These are phyloP conservation scores for Trypoxylus dichotomus DNA, from an alignment of 1,140 invertebrate genomes.

Conservation along the genomic window DNA sequence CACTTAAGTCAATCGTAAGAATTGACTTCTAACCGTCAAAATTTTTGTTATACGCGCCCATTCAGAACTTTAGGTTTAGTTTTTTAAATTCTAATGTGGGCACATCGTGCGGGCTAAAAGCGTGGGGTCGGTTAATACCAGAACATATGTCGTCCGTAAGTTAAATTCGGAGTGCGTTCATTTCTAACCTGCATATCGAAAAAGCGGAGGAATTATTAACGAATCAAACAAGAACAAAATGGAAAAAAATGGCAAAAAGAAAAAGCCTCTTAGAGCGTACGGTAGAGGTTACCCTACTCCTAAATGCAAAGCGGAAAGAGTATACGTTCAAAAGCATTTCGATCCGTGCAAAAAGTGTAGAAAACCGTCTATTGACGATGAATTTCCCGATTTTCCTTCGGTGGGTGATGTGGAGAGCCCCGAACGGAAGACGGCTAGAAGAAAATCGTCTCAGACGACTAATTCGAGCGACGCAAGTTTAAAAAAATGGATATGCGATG, in stretches of 20 bases:
- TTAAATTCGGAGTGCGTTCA: not conserved
- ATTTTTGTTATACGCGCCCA: slow-evolving; percentile 16
- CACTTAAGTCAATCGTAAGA: not conserved
- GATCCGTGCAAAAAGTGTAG: not conserved
- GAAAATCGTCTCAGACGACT: not conserved
- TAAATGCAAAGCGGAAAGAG: not conserved
- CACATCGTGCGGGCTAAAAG: not conserved
- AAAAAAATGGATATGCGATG: not conserved
- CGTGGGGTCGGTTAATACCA: not conserved
- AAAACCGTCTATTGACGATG: not conserved
- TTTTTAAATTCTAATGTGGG: slow-evolving; percentile 10
- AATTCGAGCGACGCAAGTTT: slow-evolving; percentile 7
- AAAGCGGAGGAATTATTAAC: not conserved
- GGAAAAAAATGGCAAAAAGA: not conserved
- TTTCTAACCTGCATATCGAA: not conserved
- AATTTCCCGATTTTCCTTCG: slow-evolving; percentile 12
- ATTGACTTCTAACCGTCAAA: slow-evolving; percentile 21
- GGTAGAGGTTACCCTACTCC: not conserved
- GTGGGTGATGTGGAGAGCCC: not conserved
- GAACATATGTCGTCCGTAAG: not conserved
- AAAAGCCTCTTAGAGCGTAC: not conserved
- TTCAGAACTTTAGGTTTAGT: slow-evolving; percentile 17
- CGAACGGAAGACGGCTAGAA: not conserved
- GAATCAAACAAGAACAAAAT: not conserved
- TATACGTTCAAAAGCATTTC: slow-evolving; percentile 1